Evolutionary conservation across 2,113 vertebrate species (phyloP).

Genomic region (Sylvia atricapilla): DNA sequence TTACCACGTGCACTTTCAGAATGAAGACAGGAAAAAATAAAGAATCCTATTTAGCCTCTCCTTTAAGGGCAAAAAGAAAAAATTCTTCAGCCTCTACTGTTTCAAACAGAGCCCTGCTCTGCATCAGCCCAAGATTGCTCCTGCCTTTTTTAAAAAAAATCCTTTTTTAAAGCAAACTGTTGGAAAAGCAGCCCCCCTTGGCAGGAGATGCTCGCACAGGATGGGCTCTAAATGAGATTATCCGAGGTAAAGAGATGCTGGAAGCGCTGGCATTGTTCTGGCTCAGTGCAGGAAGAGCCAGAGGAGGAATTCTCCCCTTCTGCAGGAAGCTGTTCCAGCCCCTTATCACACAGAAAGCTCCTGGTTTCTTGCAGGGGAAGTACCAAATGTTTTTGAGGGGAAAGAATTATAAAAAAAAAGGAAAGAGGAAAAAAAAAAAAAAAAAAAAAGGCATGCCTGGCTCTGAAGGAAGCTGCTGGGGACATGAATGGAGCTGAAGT

Average conservation of each 20-base stretch:
- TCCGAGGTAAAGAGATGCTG: background rate
- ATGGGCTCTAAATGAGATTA: background rate
- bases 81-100: background rate
- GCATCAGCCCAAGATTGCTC: background rate
- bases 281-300: background rate
- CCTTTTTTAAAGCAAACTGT: background rate
- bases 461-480: background rate
- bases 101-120: background rate
- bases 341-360: constrained; percentile 43
- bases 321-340: constrained; percentile 52
- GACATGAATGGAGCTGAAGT: constrained; percentile 1
- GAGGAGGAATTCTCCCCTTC: constrained; percentile 9
- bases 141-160: background rate
- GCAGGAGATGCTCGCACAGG: background rate
- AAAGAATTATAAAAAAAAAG: background rate
- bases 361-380: constrained; percentile 38
- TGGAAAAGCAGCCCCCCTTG: background rate
- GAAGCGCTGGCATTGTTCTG: constrained; percentile 25
- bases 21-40: background rate
- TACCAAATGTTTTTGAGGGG: constrained; percentile 32
- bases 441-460: background rate
- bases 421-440: too few species aligned
- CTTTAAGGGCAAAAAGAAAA: background rate
- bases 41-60: background rate
- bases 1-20: background rate